Evolutionary conservation across 2,797 vertebrate species (phyloP).

Genomic region (Malurus leucopterus): DNA sequence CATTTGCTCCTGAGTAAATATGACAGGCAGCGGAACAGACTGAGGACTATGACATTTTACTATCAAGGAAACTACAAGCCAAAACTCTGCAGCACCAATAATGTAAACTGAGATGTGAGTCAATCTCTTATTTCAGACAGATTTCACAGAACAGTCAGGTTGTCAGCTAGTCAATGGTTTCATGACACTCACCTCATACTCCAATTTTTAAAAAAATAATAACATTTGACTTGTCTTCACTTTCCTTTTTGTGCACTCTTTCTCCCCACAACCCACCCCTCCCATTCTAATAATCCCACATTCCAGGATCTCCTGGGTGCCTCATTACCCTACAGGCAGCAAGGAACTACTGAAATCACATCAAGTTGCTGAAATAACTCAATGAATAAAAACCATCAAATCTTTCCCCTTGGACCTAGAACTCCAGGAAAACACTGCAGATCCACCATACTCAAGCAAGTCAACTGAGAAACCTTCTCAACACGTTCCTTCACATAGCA

Average conservation of each 20-base stretch:
- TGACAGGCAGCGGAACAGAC: background rate
- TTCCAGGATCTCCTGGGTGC: background rate
- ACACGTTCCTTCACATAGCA: background rate
- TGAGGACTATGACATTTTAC: background rate
- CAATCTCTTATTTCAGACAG: background rate
- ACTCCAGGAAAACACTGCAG: background rate
- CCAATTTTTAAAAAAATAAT: background rate
- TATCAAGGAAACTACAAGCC: background rate
- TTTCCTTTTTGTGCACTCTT: background rate
- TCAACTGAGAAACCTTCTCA: background rate
- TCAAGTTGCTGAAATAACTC: background rate
- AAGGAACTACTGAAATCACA: background rate
- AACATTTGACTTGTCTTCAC: background rate
- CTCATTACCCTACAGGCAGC: rapidly evolving
- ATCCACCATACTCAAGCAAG: background rate
- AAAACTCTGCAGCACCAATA: background rate
- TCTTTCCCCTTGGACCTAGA: background rate
- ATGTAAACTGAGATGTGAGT: rapidly evolving
- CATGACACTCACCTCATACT: background rate
- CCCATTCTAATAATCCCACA: rapidly evolving
- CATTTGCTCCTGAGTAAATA: background rate
- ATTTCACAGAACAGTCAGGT: background rate
- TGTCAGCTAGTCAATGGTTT: background rate
- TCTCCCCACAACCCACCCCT: rapidly evolving
- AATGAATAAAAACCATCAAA: background rate